Base-by-base conservation (phyloP, 2,888 invertebrate species). In the Pollenia labialis region DNA sequence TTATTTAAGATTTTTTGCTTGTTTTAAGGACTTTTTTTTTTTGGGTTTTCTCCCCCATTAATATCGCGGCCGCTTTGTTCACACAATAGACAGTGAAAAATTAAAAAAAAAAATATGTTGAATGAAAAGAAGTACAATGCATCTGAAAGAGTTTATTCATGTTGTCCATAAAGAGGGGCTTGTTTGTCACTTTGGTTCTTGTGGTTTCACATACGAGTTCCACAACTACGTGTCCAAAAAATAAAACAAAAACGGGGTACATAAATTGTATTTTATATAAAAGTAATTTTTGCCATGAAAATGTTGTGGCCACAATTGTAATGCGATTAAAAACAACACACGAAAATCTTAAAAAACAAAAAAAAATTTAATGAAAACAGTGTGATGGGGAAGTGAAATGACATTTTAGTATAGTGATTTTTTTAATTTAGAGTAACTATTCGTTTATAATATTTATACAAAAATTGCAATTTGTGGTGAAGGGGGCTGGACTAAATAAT, bases 121-220 rank as follows among this genome's bases (percentile, higher is more conserved):
- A 81, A 58, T 48, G 6, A 66, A 56, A 60, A 60, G 52, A 32
- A 32, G 32, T 1, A 82, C 75, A 75, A 69, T 82, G 75, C 75
- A 69, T 52, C 60, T 68, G 75, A 60, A 52, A 32, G 14, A 69
- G 46, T 40, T 52, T 14, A 16, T 46, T 46, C 16, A 46, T 54
- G 40, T 40, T 69, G 18, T 56, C 72, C 79, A 77, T 74, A 84
- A 81, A 81, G 80, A 75, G 87, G 84, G 84, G 77, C 84, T 87
- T 87, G 87, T 87, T 87, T 87, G 87, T 87, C 84, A 87, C 84
- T 87, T 84, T 84, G 87, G 87, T 87, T 84, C 87, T 77, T 87
- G 87, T 68, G 87, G 87, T 84, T 84, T 84, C 69, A 86, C 71
- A 86, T 64, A 32, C 69, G 40, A 62, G 56, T 40, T 66, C 50